Evolutionary conservation across 2,797 vertebrate species (phyloP), one percentile per base, ranked within the genome.

Genomic region (Pangasius krempfi): DNA sequence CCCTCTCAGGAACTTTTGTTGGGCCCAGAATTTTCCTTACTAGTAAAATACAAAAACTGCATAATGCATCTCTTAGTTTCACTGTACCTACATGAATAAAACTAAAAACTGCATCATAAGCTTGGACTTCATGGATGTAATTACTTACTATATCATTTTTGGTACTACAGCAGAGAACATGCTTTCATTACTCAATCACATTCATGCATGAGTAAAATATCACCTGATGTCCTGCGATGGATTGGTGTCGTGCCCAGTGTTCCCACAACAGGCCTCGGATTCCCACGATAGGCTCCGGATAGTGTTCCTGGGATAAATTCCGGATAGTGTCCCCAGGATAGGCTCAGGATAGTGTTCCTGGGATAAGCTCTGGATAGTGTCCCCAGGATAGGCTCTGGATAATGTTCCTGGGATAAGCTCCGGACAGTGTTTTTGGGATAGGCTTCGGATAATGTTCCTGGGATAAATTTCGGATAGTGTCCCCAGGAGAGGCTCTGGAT

Each of bases 361-460:
- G 20, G 56, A 58, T 2, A 22, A 0, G 56, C 5, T 58, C 56
- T 0, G 6, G 56, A 58, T 5, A 58, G 20, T 58, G 18, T 56
- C 47, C 10, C 47, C 47, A 50, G 7, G 9, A 66, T 30, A 66
- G 22, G 27, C 9, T n/a, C 10, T 13, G 8, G 62, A n/a, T 66
- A n/a, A 3, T n/a, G 2, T n/a, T 10, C 62, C 10, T 3, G 2
- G 62, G 27, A 66, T 10, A 66, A 3, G 0, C 13, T 64, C 10
- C 3, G 3, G 62, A 13, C 10, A 10, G 62, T n/a, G 25, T 64
- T 4, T 0, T 0, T 1, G 0, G 60, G 25, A 9, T 9, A 27
- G 25, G 12, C 60, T 27, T 22, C 3, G 58, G 22, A 27, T 25
- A 3, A 2, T 62, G 2, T 62, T 62, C 4, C 9, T 27, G 60